Evolutionary conservation across 2,113 vertebrate genomes (phyloP), one percentile per base, ranked within the genome.

Genomic region (Thinocorus orbignyianus): DNA sequence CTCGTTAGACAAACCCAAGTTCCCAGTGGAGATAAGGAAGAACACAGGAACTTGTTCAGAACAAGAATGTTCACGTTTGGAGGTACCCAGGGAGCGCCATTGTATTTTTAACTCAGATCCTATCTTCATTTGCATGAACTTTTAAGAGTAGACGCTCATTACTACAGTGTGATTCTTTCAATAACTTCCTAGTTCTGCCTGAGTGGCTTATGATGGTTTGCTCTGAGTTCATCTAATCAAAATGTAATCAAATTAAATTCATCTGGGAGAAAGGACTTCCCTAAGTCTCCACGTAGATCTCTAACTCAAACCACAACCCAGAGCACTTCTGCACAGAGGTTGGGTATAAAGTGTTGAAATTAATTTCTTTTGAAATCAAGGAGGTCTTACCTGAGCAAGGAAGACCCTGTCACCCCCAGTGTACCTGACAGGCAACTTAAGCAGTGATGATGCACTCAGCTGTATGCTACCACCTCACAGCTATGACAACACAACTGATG

Each of bases 91-190:
- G 60, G 77, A 89, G 33, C 24, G 42, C 10, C 61, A 42, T 13
- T 81, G 58, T 37, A 41, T 79, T 94, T 92, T 78, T 74, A 69
- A 79, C 20, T 64, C 52, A 91, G 77, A 81, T 85, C 22, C 61
- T 84, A 49, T 28, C 61, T 87, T 61, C 65, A 80, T 92, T 96
- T 94, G 24, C 82, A 80, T 88, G 70, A 88, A 31, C 28, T 93
- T 95, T 93, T 49, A 76, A 61, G 39, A 82, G 41, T 13, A 93
- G 69, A 65, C 0, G 1, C 25, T 87, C 44, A 82, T 94, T 88
- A 92, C 18, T 13, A 49, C 1, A 5, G 14, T 26, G 41, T 52
- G 54, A 90, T 71, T 22, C 30, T 89, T 87, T 55, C 77, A 85
- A 23, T 61, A 88, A 46, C 46, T 87, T 85, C 37, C 39, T 46